Evolutionary conservation across 2,888 invertebrate species (phyloP).

Genomic region (Achlya flavicornis): DNA sequence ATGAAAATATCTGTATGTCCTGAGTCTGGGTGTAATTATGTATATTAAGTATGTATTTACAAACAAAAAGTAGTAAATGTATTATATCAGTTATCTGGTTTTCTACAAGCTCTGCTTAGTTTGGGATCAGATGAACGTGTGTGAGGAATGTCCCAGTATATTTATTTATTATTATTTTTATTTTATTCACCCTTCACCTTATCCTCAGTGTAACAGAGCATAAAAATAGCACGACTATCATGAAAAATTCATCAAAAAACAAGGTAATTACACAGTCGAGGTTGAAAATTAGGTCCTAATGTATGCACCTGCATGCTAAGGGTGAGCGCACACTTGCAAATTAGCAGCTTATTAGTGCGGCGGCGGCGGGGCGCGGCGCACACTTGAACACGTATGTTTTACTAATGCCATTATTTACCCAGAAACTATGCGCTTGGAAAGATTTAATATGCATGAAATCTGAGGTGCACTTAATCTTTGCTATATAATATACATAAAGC

Average conservation of each 20-base stretch:
- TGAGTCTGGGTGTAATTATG: no score
- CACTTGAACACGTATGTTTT: conserved; percentile 63
- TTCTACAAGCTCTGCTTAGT: no score
- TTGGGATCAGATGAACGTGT: no score
- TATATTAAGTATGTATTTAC: no score
- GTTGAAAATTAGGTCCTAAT: conserved; percentile 66
- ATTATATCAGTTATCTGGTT: no score
- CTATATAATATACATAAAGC: background rate
- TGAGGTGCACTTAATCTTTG: background rate
- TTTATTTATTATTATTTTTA: no score
- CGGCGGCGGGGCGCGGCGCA: conserved; percentile 26
- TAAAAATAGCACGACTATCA: conserved; percentile 46
- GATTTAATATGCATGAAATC: background rate
- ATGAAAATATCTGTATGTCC: no score
- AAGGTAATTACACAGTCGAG: conserved; percentile 47
- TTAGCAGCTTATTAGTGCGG: conserved; percentile 60
- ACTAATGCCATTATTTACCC: conserved; percentile 30
- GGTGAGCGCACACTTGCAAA: conserved; percentile 58
- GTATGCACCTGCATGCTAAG: conserved; percentile 63
- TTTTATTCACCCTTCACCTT: background rate
- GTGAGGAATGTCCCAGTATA: no score
- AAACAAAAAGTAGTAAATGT: no score
- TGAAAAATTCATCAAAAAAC: conserved; percentile 60
- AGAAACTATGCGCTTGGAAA: conserved; percentile 16
- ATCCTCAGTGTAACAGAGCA: conserved; percentile 23